A percentile compares a stretch with the other conserved stretches of the same genome.
phyloP scores from a whole-genome alignment of 2,888 invertebrate species.

The Ophion obscuratus region DNA sequence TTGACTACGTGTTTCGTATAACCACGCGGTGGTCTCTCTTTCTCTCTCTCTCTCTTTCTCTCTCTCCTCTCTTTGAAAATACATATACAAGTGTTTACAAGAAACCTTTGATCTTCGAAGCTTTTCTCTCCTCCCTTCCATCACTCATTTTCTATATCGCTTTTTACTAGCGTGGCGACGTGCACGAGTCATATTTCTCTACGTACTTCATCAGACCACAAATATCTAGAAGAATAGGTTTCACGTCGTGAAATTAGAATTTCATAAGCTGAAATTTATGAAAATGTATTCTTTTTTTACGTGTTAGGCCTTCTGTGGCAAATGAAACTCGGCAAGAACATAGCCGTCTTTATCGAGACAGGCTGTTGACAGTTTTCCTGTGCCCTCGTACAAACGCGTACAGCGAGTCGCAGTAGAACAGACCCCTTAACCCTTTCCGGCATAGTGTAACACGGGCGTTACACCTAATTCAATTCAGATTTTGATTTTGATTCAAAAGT shows the following conservation, averaged over 20 bases:
- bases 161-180: constrained; percentile 40
- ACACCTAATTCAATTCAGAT: too few relatives aligned
- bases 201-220: neutral
- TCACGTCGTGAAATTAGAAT: neutral
- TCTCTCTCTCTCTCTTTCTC: neutral
- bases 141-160: constrained; percentile 20
- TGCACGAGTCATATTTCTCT: constrained; percentile 40
- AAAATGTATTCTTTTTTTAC: too few relatives aligned
- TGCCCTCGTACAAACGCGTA: too few relatives aligned
- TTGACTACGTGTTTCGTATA: constrained; percentile 59
- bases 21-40: constrained; percentile 52
- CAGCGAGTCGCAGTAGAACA: too few relatives aligned
- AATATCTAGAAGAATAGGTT: constrained; percentile 4
- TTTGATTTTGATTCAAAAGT: too few relatives aligned
- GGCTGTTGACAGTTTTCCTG: too few relatives aligned
- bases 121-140: constrained; percentile 22
- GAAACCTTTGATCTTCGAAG: constrained; percentile 67
- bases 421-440: too few relatives aligned
- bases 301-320: too few relatives aligned
- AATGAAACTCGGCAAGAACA: neutral
- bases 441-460: too few relatives aligned
- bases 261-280: neutral
- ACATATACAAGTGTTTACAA: constrained; percentile 23
- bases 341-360: neutral
- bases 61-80: neutral